Conservation (phyloP, 2,888 invertebrate genomes). For the Tryphoninae sp. region DNA sequence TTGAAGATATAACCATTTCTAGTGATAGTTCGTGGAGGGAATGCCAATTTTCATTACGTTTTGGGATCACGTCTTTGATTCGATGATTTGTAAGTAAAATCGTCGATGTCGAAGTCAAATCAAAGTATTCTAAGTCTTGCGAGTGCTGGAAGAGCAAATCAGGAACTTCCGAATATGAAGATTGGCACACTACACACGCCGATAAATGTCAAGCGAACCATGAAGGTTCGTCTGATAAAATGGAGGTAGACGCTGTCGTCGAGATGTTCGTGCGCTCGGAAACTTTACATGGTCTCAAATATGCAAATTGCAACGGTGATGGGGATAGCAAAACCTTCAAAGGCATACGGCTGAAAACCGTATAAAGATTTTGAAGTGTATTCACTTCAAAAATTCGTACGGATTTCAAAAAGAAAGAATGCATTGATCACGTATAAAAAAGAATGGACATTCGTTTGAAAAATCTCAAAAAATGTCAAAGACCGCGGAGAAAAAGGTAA, state of each 20-base stretch:
- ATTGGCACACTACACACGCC: slow-evolving; percentile 34
- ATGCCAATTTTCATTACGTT: no score
- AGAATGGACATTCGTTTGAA: no score
- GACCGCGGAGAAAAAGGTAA: no score
- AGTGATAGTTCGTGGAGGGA: no score
- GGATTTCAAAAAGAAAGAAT: slow-evolving; percentile 9
- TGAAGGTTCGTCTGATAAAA: slow-evolving; percentile 61
- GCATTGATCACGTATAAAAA: no score
- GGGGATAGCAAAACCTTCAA: slow-evolving; percentile 50
- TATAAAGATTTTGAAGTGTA: slow-evolving; percentile 25
- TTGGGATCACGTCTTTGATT: slow-evolving; percentile 22
- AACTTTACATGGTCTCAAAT: slow-evolving; percentile 41
- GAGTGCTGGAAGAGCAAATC: slow-evolving; percentile 26
- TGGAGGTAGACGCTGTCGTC: slow-evolving; percentile 66
- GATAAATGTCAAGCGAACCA: slow-evolving; percentile 35
- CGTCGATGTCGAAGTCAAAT: slow-evolving; percentile 46
- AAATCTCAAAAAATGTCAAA: neutral
- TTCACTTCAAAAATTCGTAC: no score
- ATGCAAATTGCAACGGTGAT: slow-evolving; percentile 40
- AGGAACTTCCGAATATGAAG: slow-evolving; percentile 26
- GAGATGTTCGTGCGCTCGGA: slow-evolving; percentile 64
- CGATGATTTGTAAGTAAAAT: slow-evolving; percentile 28
- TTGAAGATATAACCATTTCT: no score
- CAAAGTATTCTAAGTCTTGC: slow-evolving; percentile 34
- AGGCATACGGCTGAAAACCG: slow-evolving; percentile 39